Evolutionary conservation across 2,113 vertebrate species (phyloP).

Genomic region (Myiopsitta monachus): DNA sequence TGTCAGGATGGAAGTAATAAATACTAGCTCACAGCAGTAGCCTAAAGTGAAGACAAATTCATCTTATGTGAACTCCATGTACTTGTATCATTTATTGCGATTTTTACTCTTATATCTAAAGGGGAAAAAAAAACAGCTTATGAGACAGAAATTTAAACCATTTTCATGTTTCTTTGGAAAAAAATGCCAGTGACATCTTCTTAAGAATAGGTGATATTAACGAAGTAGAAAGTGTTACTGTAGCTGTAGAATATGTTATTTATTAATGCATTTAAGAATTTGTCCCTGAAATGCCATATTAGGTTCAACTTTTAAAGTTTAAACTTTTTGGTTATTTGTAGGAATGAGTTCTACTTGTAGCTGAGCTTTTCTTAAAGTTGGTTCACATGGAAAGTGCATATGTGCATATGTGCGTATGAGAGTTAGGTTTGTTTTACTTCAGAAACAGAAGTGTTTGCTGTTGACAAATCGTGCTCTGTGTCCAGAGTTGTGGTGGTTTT

Average conservation of each 20-base stretch:
- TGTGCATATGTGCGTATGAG: not conserved
- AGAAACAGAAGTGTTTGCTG: not conserved
- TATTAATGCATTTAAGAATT: not conserved
- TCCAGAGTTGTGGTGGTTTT: not conserved
- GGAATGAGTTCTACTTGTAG: not conserved
- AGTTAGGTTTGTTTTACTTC: not conserved
- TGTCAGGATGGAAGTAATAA: not conserved
- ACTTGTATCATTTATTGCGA: not conserved
- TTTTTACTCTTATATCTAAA: not conserved
- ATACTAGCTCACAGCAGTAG: not conserved
- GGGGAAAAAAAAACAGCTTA: not conserved
- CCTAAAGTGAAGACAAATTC: not conserved
- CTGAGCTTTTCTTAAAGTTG: not conserved
- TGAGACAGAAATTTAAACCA: not conserved
- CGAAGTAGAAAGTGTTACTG: not conserved
- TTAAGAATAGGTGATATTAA: not conserved
- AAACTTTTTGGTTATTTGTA: not conserved
- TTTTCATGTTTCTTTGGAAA: not conserved
- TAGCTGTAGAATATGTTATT: not conserved
- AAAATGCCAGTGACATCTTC: not conserved
- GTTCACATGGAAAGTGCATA: not conserved
- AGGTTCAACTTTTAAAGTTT: not conserved
- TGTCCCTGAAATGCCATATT: not conserved
- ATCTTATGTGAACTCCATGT: not conserved
- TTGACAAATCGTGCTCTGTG: not conserved